Evolutionary conservation across 64 coral and sea anemone species (phyloP).

Genomic region (Porites lutea): DNA sequence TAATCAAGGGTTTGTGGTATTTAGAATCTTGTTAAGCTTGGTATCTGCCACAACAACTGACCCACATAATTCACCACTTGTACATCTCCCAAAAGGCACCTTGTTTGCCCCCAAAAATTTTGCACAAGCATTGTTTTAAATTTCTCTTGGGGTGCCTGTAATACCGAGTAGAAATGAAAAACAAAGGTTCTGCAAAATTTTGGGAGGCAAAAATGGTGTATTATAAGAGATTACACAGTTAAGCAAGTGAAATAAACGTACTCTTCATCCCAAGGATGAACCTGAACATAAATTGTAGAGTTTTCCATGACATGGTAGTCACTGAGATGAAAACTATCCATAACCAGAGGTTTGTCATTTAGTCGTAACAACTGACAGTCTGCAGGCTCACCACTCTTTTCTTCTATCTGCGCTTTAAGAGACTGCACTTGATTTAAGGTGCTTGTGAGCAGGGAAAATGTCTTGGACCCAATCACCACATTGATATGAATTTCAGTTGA

Average conservation of each 20-base stretch:
- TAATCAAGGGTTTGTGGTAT: no score
- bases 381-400: slow-evolving; percentile 21
- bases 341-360: slow-evolving; percentile 29
- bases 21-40: no score
- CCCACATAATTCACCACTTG: no score
- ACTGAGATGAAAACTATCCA: not conserved
- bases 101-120: no score
- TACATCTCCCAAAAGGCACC: no score
- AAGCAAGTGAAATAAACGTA: not conserved
- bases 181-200: no score
- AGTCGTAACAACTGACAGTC: slow-evolving; percentile 25
- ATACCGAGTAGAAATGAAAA: no score
- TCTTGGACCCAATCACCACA: not conserved
- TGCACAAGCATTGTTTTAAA: no score
- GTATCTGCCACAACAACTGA: no score
- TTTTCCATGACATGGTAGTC: slow-evolving; percentile 23
- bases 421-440: slow-evolving; percentile 20
- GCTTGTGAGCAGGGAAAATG: slow-evolving; percentile 21
- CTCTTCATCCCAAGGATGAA: slow-evolving; percentile 48
- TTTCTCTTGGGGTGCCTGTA: no score
- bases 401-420: slow-evolving; percentile 25
- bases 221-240: no score
- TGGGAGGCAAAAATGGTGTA: no score
- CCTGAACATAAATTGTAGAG: slow-evolving; percentile 13
- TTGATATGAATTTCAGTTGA: not conserved